Base-by-base conservation (phyloP, 1,140 invertebrate genomes). In the Drosophila ficusphila region DNA sequence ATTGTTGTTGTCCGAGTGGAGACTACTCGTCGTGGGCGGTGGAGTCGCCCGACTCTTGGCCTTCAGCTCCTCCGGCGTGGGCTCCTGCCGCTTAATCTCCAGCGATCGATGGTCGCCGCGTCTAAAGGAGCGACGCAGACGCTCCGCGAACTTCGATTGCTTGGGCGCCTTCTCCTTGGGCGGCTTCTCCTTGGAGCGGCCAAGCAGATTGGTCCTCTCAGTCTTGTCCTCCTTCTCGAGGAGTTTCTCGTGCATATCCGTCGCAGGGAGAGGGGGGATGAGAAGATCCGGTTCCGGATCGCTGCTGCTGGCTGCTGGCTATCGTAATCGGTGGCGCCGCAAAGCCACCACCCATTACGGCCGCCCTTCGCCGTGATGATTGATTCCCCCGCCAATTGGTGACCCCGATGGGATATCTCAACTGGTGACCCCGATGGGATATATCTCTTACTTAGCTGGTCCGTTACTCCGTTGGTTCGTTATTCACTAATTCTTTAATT, bases 261-360 rank as follows among this genome's bases (percentile, higher is more conserved):
- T 46, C 39, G 54, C 12, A 11, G 56, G 56, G 12, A 16, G 27
- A n/a, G 27, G 47, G 9, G n/a, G n/a, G n/a, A n/a, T n/a, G n/a
- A n/a, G n/a, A n/a, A n/a, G n/a, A 23, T 53, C 27, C 14, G 23
- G 60, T 9, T 38, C 21, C 34, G 56, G 49, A 4, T n/a, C 34
- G 44, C 60, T 44, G 61, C 11, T 61, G 34, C 62, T 74, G 71
- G 46, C 56, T 68, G 62, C 62, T 85, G 81, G 81, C 71, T 71
- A 76, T 54, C 68, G 61, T 79, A 47, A 85, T 78, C 70, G 85
- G 82, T 61, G 73, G 79, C 52, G 79, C 86, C 51, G 82, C 67
- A 79, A 91, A 90, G 69, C 90, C 82, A 65, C 86, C 90, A 79
- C 90, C 90, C 90, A 91, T 91, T 85, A 90, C 89, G 85, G 56